Evolutionary conservation across 2,113 vertebrate species (phyloP), one percentile per base, ranked within the genome.

Genomic region (Odocoileus hemionus): DNA sequence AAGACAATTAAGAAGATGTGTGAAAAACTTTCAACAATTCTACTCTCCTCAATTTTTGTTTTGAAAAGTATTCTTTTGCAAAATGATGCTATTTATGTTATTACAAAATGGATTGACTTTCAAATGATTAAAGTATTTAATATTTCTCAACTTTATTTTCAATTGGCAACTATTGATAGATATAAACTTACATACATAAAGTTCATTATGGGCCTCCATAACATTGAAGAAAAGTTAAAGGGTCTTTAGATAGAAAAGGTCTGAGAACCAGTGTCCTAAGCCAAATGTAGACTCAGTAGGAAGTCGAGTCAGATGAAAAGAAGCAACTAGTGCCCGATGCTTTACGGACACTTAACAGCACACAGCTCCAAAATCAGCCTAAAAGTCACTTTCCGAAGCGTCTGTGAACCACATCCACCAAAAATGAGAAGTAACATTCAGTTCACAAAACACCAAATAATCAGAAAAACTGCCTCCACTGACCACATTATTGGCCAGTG

Each of bases 361-460:
- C 2, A 30, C 25, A 79, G 78, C 7, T 25, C 60, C 57, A 55
- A 52, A 33, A 45, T 50, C 64, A 47, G 30, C 83, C 80, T 84
- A 36, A 43, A 84, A 78, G 36, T 76, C 61, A 67, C 47, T 43
- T 54, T 67, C 47, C 55, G 36, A 60, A 88, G 52, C 61, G 84
- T 60, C 9, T 76, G 39, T 55, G 60, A 74, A 90, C 23, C 6
- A 25, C 2, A 7, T 86, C 39, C 39, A 19, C 86, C 50, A 85
- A 70, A 95, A 86, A 85, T 54, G 52, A 90, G 23, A 82, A 97
- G 26, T 52, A 60, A 92, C 43, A 93, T 19, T 58, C 19, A 80
- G 36, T 57, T 60, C 55, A 28, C 14, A 79, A 17, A 79, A 33
- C 25, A 19, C 30, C 60, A 96, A 89, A 91, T 60, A 82, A 92